Percentiles rank a stretch among this genome's conserved stretches.
Evolutionary conservation across 2,113 vertebrate species (phyloP).

Genomic region (Rhinoderma darwinii): DNA sequence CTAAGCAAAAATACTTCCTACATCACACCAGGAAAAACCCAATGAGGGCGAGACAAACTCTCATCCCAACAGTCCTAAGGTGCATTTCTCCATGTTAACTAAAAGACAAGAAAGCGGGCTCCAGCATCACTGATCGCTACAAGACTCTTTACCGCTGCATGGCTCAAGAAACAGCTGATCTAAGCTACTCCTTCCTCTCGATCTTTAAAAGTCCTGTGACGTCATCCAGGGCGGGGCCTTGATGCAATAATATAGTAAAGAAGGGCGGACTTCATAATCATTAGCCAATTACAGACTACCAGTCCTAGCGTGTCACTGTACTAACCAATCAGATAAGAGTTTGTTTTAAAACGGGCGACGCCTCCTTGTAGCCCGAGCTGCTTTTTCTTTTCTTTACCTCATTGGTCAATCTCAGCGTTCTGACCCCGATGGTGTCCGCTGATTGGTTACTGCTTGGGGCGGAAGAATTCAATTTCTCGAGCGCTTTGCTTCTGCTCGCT

Average conservation of each 20-base stretch:
- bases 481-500: no score
- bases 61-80: no score
- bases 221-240: neutral
- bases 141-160: constrained; percentile 56
- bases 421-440: neutral
- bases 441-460: constrained; percentile 34
- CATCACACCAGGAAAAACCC: no score
- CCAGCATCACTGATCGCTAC: no score
- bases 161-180: constrained; percentile 50
- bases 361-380: neutral
- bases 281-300: neutral
- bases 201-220: constrained; percentile 34
- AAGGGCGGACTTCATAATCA: neutral
- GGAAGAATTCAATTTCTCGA: constrained; percentile 41
- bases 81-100: no score
- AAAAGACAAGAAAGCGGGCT: no score
- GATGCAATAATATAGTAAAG: neutral
- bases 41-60: no score
- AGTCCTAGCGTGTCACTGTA: no score
- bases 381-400: neutral
- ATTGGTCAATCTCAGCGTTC: neutral
- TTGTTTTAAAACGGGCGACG: constrained; percentile 25
- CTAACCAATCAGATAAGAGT: constrained; percentile 3
- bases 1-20: no score
- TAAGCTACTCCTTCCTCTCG: neutral